phyloP scores from a whole-genome alignment of 2,113 vertebrate genomes.

The Cervus canadensis region DNA sequence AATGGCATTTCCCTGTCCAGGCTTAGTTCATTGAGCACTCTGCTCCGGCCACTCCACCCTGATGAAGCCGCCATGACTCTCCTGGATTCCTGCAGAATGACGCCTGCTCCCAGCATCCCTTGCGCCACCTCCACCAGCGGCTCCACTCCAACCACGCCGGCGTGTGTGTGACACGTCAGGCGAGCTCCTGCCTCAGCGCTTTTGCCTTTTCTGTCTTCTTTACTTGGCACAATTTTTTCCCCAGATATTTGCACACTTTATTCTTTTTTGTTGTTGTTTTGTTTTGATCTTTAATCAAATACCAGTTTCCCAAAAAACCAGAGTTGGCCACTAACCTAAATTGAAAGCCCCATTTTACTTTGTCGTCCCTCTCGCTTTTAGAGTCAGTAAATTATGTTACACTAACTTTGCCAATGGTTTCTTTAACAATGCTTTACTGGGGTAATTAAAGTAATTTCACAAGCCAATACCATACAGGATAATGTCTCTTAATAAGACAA shows the following conservation, averaged over 20 bases:
- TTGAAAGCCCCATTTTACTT: neutral
- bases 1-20: neutral
- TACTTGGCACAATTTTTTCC: neutral
- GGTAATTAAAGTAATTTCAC: neutral
- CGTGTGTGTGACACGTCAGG: accelerated
- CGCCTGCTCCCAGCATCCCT: accelerated
- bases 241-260: neutral
- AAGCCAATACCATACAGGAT: neutral
- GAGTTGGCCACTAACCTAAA: neutral
- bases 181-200: accelerated
- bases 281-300: neutral
- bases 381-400: neutral
- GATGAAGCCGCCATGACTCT: neutral
- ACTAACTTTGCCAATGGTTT: neutral
- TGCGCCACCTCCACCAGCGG: neutral
- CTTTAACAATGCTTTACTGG: neutral
- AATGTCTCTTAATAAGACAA: neutral
- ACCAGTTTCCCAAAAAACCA: neutral
- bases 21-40: neutral
- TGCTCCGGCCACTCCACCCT: neutral
- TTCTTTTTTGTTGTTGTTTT: neutral
- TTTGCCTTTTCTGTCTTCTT: neutral
- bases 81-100: neutral
- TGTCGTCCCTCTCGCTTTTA: neutral
- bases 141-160: accelerated